Base-by-base conservation (phyloP, 2,113 vertebrate species). In the Mirounga angustirostris region DNA sequence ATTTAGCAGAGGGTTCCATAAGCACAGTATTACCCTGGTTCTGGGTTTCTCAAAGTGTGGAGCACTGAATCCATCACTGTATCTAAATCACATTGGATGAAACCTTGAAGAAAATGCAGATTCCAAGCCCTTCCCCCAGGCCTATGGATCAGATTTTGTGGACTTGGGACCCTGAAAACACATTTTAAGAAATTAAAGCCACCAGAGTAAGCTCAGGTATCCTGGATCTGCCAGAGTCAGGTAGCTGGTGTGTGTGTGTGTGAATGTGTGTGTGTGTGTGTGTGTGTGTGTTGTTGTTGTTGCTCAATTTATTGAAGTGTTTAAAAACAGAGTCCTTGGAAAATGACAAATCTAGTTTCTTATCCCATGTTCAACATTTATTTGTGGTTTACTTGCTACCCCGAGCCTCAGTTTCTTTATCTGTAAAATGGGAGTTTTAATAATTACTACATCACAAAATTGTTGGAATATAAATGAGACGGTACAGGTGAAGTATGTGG, bases 131-230 rank as follows among this genome's bases (percentile, higher is more conserved):
- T 61, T 40, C 26, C 7, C 15, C 19, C 83, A 87, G 24, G 88
- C 8, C 56, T 88, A 4, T n/a, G 8, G 69, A 14, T 80, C 30
- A 73, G 26, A 40, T 16, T 87, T 33, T 46, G 74, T 92, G 26
- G 46, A 40, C 74, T 12, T 82, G 26, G 21, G 46, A 33, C 14
- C 7, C 9, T 19, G 28, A 89, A 86, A 73, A 78, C 9, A 56
- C 15, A 11, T 40, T 93, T 46, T 71, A 89, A 92, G 33, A 92
- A 73, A 73, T 43, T 28, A 89, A 91, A 95, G 33, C 52, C 86
- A 79, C 18, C 40, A 80, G 69, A 63, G 26, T 21, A 76, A 95
- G 43, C 5, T 74, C 59, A 73, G 7, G 54, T 67, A 40, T 84
- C 19, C 40, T 54, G n/a, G 7, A 28, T 69, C 19, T 93, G 4